phyloP scores from a whole-genome alignment of 37 sponge, comb jelly and placozoan species.

The Cliona cf. orientalis region DNA sequence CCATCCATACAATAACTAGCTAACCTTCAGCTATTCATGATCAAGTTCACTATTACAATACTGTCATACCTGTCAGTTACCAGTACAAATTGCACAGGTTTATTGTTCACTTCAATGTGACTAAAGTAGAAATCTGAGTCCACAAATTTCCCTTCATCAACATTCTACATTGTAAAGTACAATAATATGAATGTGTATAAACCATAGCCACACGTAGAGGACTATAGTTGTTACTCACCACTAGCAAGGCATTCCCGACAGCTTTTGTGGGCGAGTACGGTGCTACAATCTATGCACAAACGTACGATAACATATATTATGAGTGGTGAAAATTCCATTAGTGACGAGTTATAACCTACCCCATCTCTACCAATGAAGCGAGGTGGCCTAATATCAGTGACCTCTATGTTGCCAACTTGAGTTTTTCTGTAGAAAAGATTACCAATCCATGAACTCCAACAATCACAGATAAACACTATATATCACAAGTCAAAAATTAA shows the following conservation, averaged over 20 bases:
- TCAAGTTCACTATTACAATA: neutral
- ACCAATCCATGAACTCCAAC: no score
- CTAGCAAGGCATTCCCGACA: conserved; percentile 60
- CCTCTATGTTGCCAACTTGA: conserved; percentile 57
- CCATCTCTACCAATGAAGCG: conserved; percentile 73
- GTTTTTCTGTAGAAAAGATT: conserved; percentile 71
- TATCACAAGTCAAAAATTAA: no score
- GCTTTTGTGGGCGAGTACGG: conserved; percentile 67
- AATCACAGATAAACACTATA: no score
- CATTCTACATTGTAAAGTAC: conserved; percentile 16
- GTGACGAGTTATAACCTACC: conserved; percentile 9
- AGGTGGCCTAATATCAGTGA: conserved; percentile 64
- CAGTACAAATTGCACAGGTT: conserved; percentile 34
- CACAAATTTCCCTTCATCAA: conserved; percentile 60
- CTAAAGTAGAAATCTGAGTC: conserved; percentile 52
- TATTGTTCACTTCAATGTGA: conserved; percentile 39
- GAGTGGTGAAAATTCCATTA: neutral
- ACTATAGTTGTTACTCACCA: conserved; percentile 33
- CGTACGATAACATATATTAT: neutral
- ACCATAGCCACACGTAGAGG: neutral
- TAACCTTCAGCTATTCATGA: neutral
- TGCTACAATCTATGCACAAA: conserved; percentile 45
- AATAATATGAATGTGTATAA: neutral
- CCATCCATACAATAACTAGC: neutral
- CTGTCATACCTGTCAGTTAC: conserved; percentile 45